Evolutionary conservation across 2,113 vertebrate genomes (phyloP).

Genomic region (Riparia riparia): DNA sequence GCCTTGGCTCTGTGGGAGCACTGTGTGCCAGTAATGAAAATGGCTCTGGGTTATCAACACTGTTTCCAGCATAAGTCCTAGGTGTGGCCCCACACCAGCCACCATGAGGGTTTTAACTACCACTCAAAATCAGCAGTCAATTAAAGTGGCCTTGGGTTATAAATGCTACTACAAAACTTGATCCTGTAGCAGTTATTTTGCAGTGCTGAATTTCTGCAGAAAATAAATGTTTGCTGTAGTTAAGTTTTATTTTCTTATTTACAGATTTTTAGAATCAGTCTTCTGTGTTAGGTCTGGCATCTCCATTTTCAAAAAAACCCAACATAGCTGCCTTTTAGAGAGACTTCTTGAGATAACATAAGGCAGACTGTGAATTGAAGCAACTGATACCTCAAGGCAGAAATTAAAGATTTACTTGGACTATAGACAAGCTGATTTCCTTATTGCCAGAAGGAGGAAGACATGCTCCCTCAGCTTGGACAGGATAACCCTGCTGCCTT

Average conservation of each 20-base stretch:
- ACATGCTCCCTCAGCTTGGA: background rate
- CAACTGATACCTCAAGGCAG: background rate
- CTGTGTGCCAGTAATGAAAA: background rate
- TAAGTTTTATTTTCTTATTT: background rate
- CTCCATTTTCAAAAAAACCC: fast-evolving
- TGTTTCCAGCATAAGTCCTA: background rate
- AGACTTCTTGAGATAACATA: background rate
- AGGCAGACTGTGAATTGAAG: background rate
- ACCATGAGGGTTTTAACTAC: background rate
- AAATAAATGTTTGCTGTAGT: background rate
- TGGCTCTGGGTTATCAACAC: background rate
- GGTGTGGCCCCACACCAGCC: no score
- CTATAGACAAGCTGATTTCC: background rate
- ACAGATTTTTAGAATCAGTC: background rate
- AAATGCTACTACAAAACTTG: background rate
- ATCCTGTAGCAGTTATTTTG: background rate
- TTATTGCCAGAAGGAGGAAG: background rate
- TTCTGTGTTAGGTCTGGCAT: background rate
- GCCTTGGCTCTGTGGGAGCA: background rate
- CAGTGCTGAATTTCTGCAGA: background rate
- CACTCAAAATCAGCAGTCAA: background rate
- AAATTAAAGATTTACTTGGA: background rate
- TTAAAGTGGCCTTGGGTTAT: background rate
- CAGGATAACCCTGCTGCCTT: background rate
- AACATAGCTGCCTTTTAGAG: background rate